Evolutionary conservation across 2,113 vertebrate species (phyloP).

Genomic region (Romanogobio albipinnatus): DNA sequence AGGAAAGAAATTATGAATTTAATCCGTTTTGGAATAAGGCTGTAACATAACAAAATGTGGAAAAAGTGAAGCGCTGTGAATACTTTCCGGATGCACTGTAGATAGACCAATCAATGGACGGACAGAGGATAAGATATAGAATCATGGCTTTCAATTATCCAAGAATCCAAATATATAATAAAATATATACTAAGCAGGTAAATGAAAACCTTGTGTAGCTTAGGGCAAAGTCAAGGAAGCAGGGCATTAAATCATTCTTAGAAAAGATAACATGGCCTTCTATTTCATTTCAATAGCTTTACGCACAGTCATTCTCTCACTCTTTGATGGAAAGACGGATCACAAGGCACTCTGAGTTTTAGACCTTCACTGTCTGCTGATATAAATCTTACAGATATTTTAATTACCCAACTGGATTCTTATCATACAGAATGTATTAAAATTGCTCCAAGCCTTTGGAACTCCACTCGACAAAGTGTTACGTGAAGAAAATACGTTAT

Average conservation of each 20-base stretch:
- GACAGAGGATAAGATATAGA: slow-evolving; percentile 18
- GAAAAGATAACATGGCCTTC: slow-evolving; percentile 71
- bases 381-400: slow-evolving; percentile 73
- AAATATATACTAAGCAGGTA: slow-evolving; percentile 60
- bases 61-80: no score
- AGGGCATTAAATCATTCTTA: slow-evolving; percentile 66
- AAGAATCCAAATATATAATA: slow-evolving; percentile 63
- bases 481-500: not conserved
- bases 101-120: not conserved
- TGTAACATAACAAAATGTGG: no score
- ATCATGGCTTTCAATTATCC: slow-evolving; percentile 57
- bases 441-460: not conserved
- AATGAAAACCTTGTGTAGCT: slow-evolving; percentile 60
- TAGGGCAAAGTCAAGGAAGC: slow-evolving; percentile 73
- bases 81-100: no score
- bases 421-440: slow-evolving; percentile 39
- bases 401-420: slow-evolving; percentile 66
- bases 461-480: slow-evolving; percentile 12
- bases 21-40: no score
- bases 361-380: slow-evolving; percentile 63
- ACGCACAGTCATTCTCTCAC: slow-evolving; percentile 65
- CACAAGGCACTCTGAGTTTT: slow-evolving; percentile 50
- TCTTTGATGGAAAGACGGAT: slow-evolving; percentile 53
- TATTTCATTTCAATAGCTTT: slow-evolving; percentile 67
- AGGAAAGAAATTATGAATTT: no score